Evolutionary conservation across 2,113 vertebrate genomes (phyloP).

Genomic region (Cygnus buccinator): DNA sequence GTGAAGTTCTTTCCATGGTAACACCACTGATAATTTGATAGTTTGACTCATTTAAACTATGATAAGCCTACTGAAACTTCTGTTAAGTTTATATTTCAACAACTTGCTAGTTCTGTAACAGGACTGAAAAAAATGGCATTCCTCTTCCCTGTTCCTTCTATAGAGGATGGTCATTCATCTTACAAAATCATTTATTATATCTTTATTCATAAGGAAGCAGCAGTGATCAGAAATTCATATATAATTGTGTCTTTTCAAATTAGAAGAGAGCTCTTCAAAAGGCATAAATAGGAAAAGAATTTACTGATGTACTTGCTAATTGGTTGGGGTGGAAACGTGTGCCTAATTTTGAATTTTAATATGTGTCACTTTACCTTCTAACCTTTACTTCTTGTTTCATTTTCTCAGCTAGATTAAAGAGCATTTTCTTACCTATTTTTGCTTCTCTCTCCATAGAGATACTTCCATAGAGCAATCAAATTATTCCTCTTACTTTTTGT

Average conservation of each 20-base stretch:
- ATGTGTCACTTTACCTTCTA: slow-evolving; percentile 17
- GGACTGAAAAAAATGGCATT: background rate
- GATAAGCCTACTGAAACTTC: background rate
- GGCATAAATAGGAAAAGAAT: background rate
- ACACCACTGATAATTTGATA: background rate
- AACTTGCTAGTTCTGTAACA: background rate
- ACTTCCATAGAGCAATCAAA: background rate
- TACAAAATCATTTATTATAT: background rate
- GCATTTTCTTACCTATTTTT: background rate
- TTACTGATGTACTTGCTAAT: slow-evolving; percentile 2
- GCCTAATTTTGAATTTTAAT: slow-evolving; percentile 14
- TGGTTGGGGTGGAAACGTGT: slow-evolving; percentile 3
- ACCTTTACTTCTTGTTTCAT: slow-evolving; percentile 33
- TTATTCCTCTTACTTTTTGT: background rate
- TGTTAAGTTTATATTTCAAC: background rate
- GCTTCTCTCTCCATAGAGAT: background rate
- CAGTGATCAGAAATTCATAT: background rate
- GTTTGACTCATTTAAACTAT: background rate
- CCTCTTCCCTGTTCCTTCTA: background rate
- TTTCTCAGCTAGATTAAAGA: slow-evolving; percentile 43
- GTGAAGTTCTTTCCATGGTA: background rate
- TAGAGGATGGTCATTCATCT: background rate
- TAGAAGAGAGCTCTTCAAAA: slow-evolving; percentile 3
- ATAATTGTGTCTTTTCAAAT: slow-evolving; percentile 17
- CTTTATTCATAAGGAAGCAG: slow-evolving; percentile 3